Evolutionary conservation across 2,888 invertebrate genomes (phyloP), one percentile per base, ranked within the genome.

Genomic region (Drosophila anomelani): DNA sequence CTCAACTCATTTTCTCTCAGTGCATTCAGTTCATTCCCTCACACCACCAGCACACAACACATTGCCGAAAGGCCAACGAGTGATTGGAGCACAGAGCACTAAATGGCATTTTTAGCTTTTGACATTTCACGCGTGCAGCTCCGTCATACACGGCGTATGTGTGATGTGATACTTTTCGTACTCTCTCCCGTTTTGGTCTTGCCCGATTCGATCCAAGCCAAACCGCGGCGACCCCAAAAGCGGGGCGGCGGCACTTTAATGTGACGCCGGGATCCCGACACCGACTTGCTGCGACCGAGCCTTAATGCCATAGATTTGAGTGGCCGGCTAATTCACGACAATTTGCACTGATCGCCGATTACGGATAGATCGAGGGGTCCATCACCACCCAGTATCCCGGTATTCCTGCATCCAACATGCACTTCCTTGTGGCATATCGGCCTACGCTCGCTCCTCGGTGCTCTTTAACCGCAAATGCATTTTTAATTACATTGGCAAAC

Each of bases 101-200:
- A 82, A 88, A 89, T 85, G 88, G 85, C 83, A 85, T 87, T 85
- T 85, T 87, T 85, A 87, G 80, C 85, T 82, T 85, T 85, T 89
- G 85, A 89, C 85, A 85, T 85, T 85, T 85, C 85, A 85, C 89
- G 85, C 89, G 89, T 85, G 84, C 81, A 76, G 32, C 49, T 10
- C 34, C 54, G 75, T 81, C 77, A 73, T 76, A 85, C 82, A 81
- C 73, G 89, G 78, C 87, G 89, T 82, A 85, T 89, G 85, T 83
- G 89, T 57, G 88, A 85, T 85, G 89, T 87, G 85, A 89, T 85
- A 87, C 89, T 89, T 89, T 87, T 75, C 81, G 78, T 51, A 51
- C 74, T 83, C 68, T 80, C 81, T 47, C 59, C 38, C 53, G 53
- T 53, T 75, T 75, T 59, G 46, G 66, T 54, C 46, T 58, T 32